Percentiles rank a stretch among this genome's conserved stretches.
phyloP scores from a whole-genome alignment of 35 echinoderm and acorn worm species.

The Stichopus chloronotus region DNA sequence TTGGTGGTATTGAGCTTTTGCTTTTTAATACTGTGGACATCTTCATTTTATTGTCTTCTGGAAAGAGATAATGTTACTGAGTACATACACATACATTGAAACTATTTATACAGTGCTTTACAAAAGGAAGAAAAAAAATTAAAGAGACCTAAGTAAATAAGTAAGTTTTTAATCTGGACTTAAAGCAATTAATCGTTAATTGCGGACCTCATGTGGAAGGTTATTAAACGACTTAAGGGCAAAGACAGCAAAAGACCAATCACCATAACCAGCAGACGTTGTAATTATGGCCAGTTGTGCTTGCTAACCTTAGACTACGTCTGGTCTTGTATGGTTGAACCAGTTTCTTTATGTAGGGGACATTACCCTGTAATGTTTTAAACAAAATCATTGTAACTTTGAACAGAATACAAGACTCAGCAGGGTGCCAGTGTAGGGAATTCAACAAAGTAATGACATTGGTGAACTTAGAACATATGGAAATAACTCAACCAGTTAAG shows the following conservation, averaged over 20 bases:
- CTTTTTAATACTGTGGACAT: too few relatives aligned
- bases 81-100: too few relatives aligned
- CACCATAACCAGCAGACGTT: background rate
- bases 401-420: background rate
- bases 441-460: background rate
- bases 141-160: background rate
- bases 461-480: constrained; percentile 1
- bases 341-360: background rate
- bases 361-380: background rate
- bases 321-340: background rate
- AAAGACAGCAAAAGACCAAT: background rate
- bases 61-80: too few relatives aligned
- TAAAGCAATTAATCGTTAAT: background rate
- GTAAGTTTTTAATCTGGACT: background rate
- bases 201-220: background rate
- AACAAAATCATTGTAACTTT: background rate
- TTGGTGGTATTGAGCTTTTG: too few relatives aligned
- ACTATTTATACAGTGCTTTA: background rate
- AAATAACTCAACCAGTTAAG: background rate
- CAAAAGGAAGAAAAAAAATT: background rate
- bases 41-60: too few relatives aligned
- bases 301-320: background rate
- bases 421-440: background rate
- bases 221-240: background rate
- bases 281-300: background rate